Evolutionary conservation across 1,140 invertebrate species (phyloP), one percentile per base, ranked within the genome.

Genomic region (Pseudachorutes palmiensis): DNA sequence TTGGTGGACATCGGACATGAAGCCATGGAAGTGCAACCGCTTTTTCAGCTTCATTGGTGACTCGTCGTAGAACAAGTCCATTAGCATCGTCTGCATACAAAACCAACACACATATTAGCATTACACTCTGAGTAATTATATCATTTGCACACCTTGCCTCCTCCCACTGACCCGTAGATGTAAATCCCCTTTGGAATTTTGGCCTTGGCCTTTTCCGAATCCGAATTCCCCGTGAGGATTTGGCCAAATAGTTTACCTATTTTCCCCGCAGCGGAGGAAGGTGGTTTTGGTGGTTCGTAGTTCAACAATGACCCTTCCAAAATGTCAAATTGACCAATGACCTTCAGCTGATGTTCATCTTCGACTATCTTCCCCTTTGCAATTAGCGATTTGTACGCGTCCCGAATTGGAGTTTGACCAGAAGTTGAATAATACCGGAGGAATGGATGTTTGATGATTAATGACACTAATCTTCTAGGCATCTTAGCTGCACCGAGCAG

Each of bases 1-100:
- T 55, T 86, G 83, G 80, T 99, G 97, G 24, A 99, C 92, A 78
- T 95, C 89, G 45, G 94, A 82, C 97, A 99, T 99, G 76, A 99
- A 99, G 57, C 89, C 87, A 79, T 98, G 90, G 78, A 99, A 99
- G 81, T 99, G 97, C 9, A 97, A 89, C 68, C 95, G 81, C 72
- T 84, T 80, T 77, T 96, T 97, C 57, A 72, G 83, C 75, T 32
- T 82, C 77, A 77, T 86, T 87, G 74, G 85, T 86, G 75, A 70
- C 3, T 69, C 58, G 14, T 93, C 84, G 82, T 90, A 94, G 80
- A 99, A 98, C 72, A 98, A 78, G 81, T 99, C 96, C 97, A 99
- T 99, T 29, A 99, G 80, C 88, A 98, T 98, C 14, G 97, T 99
- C 84, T 99, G 92, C 72, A 51, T 24, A 62, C 57, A 55, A 51